phyloP scores from a whole-genome alignment of 2,113 vertebrate species.

The Channa argus region DNA sequence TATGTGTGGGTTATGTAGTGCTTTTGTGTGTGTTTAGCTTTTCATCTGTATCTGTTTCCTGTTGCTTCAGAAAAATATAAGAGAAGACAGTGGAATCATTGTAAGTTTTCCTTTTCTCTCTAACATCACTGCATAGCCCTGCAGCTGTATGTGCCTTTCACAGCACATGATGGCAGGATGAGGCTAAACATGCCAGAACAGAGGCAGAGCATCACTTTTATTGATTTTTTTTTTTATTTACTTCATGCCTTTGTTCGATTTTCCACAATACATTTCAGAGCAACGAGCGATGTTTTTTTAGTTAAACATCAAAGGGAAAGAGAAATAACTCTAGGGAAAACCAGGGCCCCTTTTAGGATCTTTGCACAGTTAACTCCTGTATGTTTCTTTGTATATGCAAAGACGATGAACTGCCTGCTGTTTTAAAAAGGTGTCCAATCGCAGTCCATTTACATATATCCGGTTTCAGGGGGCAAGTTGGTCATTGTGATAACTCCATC shows the following conservation, averaged over 20 bases:
- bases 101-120: constrained; percentile 19
- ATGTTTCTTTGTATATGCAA: neutral
- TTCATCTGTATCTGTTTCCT: constrained; percentile 1
- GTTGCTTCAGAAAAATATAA: constrained; percentile 34
- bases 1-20: neutral
- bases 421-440: neutral
- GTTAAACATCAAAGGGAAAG: neutral
- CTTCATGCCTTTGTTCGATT: constrained; percentile 10
- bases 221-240: constrained; percentile 8
- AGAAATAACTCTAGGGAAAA: neutral
- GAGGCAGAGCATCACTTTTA: constrained; percentile 22
- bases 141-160: constrained; percentile 8
- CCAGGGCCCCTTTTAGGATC: no score
- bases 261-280: constrained; percentile 10
- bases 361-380: no score
- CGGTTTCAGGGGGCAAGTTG: neutral
- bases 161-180: constrained; percentile 43
- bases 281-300: neutral
- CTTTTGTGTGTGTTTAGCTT: constrained; percentile 6
- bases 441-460: neutral
- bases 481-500: neutral
- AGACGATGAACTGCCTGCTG: neutral
- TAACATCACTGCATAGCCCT: constrained; percentile 17
- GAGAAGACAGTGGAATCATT: constrained; percentile 40
- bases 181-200: constrained; percentile 30